Conservation (phyloP, 2,113 vertebrate species). For the Oreamnos americanus region DNA sequence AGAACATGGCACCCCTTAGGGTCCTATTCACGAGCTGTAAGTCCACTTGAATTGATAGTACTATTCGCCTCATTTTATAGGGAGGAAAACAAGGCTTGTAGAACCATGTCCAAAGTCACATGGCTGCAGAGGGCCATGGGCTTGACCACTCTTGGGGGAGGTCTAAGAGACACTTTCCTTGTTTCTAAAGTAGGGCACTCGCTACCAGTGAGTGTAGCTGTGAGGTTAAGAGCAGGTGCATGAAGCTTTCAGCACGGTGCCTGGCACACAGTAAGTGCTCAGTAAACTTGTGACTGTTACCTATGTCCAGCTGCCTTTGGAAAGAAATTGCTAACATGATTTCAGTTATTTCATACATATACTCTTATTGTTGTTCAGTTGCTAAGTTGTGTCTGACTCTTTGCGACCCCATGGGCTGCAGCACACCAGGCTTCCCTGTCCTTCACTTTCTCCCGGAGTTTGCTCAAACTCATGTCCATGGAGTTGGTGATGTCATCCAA, state of each 20-base stretch:
- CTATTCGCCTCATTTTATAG: not conserved
- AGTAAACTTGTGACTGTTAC: not conserved
- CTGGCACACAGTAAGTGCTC: not conserved
- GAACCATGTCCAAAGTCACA: not conserved
- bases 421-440: not conserved
- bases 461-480: not conserved
- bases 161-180: not conserved
- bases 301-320: not conserved
- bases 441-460: not conserved
- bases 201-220: not conserved
- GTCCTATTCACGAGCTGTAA: not conserved
- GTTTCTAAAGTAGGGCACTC: not conserved
- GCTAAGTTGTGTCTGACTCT: not conserved
- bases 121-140: accelerated
- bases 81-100: not conserved
- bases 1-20: too few species aligned
- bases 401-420: not conserved
- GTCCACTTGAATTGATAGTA: not conserved
- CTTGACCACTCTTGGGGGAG: not conserved
- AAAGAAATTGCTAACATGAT: not conserved
- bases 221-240: not conserved
- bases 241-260: not conserved
- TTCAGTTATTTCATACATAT: not conserved
- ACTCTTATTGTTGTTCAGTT: not conserved
- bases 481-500: not conserved